Percentiles rank a stretch among this genome's conserved stretches.
Evolutionary conservation across 2,113 vertebrate genomes (phyloP).

Genomic region (Forbesichthys agassizii): DNA sequence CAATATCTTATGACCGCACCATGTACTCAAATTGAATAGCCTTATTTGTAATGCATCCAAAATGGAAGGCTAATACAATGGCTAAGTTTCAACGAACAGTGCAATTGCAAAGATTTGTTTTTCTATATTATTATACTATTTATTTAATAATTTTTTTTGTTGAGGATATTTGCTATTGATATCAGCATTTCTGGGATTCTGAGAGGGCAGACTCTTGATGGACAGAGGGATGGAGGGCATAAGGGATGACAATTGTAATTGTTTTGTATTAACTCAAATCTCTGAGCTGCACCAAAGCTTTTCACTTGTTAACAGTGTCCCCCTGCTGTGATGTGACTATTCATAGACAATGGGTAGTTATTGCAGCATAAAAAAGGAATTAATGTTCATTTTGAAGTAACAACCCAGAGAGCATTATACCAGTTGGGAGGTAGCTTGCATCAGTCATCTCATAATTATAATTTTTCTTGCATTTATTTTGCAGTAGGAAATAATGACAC

Average conservation of each 20-base stretch:
- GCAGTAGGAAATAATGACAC: constrained; percentile 27
- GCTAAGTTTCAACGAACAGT: too few species aligned
- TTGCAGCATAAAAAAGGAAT: background rate
- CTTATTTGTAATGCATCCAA: too few species aligned
- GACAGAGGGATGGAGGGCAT: constrained; percentile 11
- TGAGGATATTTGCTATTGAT: too few species aligned
- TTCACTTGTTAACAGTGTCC: background rate
- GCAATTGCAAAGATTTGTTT: too few species aligned
- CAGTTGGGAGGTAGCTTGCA: background rate
- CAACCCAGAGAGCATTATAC: constrained; percentile 21
- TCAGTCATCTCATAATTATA: constrained; percentile 23
- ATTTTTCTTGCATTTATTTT: constrained; percentile 18
- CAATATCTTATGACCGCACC: background rate
- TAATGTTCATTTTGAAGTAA: constrained; percentile 14
- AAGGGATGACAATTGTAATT: constrained; percentile 23
- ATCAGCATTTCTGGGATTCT: background rate
- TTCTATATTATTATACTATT: too few species aligned
- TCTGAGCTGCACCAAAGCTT: background rate
- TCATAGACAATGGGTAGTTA: background rate
- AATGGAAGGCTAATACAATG: too few species aligned
- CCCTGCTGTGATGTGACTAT: background rate
- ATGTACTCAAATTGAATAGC: background rate
- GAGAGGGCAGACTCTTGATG: constrained; percentile 11
- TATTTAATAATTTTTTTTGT: too few species aligned
- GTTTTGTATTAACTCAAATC: constrained; percentile 17